Base-by-base conservation (phyloP, 2,113 vertebrate species). In the Lophotis ruficrista region DNA sequence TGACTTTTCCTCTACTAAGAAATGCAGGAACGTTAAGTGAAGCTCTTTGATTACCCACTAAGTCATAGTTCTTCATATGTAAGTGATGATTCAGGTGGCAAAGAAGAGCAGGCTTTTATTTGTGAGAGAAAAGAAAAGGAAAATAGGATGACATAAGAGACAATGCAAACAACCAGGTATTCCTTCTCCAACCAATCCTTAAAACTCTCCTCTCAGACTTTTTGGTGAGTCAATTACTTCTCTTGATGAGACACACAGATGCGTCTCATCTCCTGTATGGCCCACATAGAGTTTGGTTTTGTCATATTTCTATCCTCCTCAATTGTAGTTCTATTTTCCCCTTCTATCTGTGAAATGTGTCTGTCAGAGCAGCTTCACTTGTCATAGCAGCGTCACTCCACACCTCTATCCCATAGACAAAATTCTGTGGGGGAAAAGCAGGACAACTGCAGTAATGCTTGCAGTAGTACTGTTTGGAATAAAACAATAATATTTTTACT, bases 401-500 rank as follows among this genome's bases (percentile, higher is more conserved):
- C n/a, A 72, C n/a, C 25, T 88, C 41, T 47, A 41, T 86, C 57
- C 73, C 28, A 43, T 4, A 76, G 56, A 91, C 71, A 92, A 37
- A 30, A 83, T 54, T 84, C 68, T 75, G 4, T 11, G 21, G 71
- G 57, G 64, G 35, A n/a, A 95, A 77, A 83, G 19, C 31, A 89
- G 66, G 69, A 79, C 3, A 25, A 90, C 89, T 83, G 47, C 58
- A 82, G 66, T 73, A 77, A 75, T 66, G 53, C 58, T 78, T 72
- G 66, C 66, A 69, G 28, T 90, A 80, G 77, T 72, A 73, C 56
- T 95, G 28, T 30, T 22, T 91, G 51, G 23, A 73, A 80, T 91
- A 71, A 68, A 80, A 91, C 43, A 92, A 76, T n/a, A 84, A 80
- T 77, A 56, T 90, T 97, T 95, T 94, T 90, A 83, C 62, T 91